These are phyloP conservation scores for Microtus montanus DNA, from an alignment of 2,113 vertebrate genomes.

Conservation along the genomic window DNA sequence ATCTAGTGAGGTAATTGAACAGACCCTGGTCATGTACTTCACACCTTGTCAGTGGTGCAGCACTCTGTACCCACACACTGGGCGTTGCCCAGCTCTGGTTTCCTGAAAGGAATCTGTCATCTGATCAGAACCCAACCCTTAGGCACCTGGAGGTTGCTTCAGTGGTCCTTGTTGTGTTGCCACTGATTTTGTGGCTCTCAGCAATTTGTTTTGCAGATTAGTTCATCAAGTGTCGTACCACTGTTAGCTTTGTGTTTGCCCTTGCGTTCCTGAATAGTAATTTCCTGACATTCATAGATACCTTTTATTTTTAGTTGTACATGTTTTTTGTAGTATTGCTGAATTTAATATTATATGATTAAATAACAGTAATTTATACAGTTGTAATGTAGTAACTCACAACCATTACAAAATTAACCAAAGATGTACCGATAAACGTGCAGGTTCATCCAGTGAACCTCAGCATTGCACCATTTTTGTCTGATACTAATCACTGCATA, in stretches of 20 bases:
- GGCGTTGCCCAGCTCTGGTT: neutral
- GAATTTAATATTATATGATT: constrained; percentile 41
- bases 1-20: neutral
- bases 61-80: no score
- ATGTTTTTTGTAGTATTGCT: constrained; percentile 29
- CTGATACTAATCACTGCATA: neutral
- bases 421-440: neutral
- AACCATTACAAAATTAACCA: constrained; percentile 38
- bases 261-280: constrained; percentile 5
- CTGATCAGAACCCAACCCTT: neutral
- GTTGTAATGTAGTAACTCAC: neutral
- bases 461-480: neutral
- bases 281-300: neutral
- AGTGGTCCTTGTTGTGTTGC: neutral
- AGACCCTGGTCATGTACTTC: neutral
- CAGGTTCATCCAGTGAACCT: constrained; percentile 1
- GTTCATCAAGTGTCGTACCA: neutral
- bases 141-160: neutral
- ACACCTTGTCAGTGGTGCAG: neutral
- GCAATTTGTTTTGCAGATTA: neutral
- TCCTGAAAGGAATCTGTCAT: neutral
- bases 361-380: constrained; percentile 12
- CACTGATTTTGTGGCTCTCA: neutral
- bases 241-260: neutral
- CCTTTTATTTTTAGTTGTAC: constrained; percentile 50